Conservation (phyloP, 2,888 invertebrate species). For the Baccha elongata region DNA sequence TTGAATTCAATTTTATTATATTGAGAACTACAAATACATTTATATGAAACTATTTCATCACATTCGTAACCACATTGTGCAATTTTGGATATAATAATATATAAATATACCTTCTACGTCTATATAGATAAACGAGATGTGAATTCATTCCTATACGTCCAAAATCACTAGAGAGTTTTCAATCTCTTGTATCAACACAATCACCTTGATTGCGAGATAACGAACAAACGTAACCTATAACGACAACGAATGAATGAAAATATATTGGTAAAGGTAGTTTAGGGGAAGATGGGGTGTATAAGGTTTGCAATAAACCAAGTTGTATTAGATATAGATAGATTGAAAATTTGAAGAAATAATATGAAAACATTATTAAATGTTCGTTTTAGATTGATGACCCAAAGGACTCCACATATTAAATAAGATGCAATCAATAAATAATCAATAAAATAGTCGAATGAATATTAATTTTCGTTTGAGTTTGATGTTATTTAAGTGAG, state of each 20-base stretch:
- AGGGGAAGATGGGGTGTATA: neutral
- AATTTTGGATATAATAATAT: constrained; percentile 16
- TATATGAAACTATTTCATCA: constrained; percentile 30
- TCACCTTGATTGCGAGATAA: constrained; percentile 73
- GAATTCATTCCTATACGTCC: constrained; percentile 44
- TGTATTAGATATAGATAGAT: neutral
- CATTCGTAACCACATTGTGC: constrained; percentile 62
- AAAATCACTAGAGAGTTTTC: constrained; percentile 66
- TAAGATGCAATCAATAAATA: constrained; percentile 46
- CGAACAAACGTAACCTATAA: constrained; percentile 48
- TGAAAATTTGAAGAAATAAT: constrained; percentile 21
- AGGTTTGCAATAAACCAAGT: no score
- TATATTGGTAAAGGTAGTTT: neutral
- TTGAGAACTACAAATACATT: constrained; percentile 1
- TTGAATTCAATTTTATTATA: constrained; percentile 65
- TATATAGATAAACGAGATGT: neutral
- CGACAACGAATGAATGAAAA: constrained; percentile 30
- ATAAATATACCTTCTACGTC: neutral
- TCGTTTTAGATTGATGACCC: constrained; percentile 33
- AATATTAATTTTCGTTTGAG: constrained; percentile 49
- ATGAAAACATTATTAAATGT: constrained; percentile 1
- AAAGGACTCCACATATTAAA: constrained; percentile 47
- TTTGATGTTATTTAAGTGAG: no score
- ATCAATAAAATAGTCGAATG: constrained; percentile 51
- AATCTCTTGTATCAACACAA: constrained; percentile 74